Percentiles rank a stretch among this genome's conserved stretches.
These are phyloP conservation scores for Xestoiulus laeticollis DNA, from an alignment of 2,888 invertebrate species.

Conservation along the genomic window DNA sequence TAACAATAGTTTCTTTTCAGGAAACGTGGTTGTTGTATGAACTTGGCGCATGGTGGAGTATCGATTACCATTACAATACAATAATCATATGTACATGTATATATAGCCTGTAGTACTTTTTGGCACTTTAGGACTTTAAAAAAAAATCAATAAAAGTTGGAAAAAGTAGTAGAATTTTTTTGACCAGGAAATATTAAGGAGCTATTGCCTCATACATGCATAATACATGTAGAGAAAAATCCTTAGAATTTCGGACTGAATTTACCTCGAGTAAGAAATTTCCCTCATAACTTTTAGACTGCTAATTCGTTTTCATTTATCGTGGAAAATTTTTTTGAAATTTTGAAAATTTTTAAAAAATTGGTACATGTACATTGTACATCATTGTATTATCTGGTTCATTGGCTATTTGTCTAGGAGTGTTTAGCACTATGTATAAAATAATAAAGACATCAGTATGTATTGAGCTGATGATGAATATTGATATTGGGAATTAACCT, in stretches of 20 bases:
- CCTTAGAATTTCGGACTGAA: not conserved
- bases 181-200: not conserved
- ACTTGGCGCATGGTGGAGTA: not conserved
- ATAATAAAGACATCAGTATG: not conserved
- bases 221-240: too few species aligned
- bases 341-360: too few species aligned
- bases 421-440: not conserved
- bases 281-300: too few species aligned
- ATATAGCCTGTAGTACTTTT: too few species aligned
- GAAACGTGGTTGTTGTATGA: not conserved
- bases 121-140: conserved; percentile 8
- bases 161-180: not conserved
- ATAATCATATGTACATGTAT: not conserved
- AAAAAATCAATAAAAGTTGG: not conserved
- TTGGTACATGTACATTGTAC: too few species aligned
- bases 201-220: not conserved
- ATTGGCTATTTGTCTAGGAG: too few species aligned
- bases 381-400: not conserved
- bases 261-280: too few species aligned
- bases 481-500: not conserved
- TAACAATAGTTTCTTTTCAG: not conserved
- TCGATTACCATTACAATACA: not conserved
- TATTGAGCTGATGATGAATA: not conserved
- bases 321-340: too few species aligned
- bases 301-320: too few species aligned